These are phyloP conservation scores for Drosophila fuyamai DNA, from an alignment of 1,140 invertebrate species.

Conservation along the genomic window DNA sequence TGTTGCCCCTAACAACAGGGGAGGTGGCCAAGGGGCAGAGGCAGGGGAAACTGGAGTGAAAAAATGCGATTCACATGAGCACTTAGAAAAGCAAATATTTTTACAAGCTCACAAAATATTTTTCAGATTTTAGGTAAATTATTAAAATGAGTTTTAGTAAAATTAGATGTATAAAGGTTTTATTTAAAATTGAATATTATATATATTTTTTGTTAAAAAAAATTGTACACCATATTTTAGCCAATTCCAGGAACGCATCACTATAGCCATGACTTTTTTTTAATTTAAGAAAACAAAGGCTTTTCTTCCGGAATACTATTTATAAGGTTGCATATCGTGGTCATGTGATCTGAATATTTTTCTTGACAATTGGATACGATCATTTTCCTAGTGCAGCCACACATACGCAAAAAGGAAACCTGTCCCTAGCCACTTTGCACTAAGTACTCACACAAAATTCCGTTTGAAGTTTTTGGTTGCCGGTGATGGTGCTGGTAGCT, in stretches of 20 bases:
- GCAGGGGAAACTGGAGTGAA: not conserved
- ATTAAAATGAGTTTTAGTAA: too few species aligned
- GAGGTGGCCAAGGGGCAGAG: not conserved
- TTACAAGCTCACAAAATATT: not conserved
- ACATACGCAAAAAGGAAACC: slow-evolving; percentile 48
- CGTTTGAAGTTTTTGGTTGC: slow-evolving; percentile 74
- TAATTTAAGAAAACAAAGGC: too few species aligned
- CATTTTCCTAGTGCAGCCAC: slow-evolving; percentile 12
- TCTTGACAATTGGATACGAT: too few species aligned
- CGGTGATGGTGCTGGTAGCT: slow-evolving; percentile 13
- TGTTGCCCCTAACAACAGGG: slow-evolving; percentile 63
- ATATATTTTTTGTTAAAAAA: too few species aligned
- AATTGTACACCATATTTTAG: too few species aligned
- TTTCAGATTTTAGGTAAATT: not conserved
- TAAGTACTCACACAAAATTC: slow-evolving; percentile 81
- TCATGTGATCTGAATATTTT: too few species aligned
- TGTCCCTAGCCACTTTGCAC: slow-evolving; percentile 74
- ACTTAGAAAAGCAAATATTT: not conserved
- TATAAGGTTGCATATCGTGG: too few species aligned
- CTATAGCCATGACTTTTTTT: too few species aligned
- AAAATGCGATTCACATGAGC: slow-evolving; percentile 19
- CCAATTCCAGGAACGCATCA: too few species aligned
- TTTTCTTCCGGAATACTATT: too few species aligned
- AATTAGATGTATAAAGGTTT: too few species aligned
- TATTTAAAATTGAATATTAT: too few species aligned